These are phyloP conservation scores for Melanerpes aurifrons DNA, from an alignment of 2,113 vertebrate genomes.

Conservation along the genomic window DNA sequence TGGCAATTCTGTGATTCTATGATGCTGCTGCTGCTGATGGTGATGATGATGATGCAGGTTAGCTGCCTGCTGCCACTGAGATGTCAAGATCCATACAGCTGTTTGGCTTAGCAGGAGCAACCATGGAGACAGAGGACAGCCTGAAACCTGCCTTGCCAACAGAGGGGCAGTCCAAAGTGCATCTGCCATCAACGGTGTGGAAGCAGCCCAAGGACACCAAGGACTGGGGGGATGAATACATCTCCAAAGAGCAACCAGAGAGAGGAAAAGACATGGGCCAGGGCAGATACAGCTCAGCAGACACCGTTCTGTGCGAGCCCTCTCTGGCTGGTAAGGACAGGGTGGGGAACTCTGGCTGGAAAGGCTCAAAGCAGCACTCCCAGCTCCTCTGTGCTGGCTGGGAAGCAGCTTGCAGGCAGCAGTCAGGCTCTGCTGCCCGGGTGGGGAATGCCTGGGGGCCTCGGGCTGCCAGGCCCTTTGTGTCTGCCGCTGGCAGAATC, in stretches of 20 bases:
- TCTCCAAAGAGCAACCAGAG: slow-evolving; percentile 80
- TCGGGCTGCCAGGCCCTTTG: neutral
- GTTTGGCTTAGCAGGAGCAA: slow-evolving; percentile 42
- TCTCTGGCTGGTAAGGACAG: slow-evolving; percentile 80
- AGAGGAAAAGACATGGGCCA: slow-evolving; percentile 76
- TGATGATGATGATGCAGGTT: neutral
- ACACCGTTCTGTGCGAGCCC: slow-evolving; percentile 78
- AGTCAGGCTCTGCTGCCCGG: neutral
- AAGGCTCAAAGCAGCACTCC: neutral
- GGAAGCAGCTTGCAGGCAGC: neutral
- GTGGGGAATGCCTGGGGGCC: neutral
- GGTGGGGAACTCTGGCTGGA: neutral
- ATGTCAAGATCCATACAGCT: neutral
- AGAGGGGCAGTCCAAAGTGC: slow-evolving; percentile 73
- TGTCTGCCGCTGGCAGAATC: neutral
- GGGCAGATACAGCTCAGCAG: slow-evolving; percentile 76
- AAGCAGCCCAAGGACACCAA: slow-evolving; percentile 81
- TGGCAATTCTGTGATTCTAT: too few species aligned
- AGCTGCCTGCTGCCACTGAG: neutral
- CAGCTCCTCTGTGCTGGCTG: neutral
- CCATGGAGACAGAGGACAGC: slow-evolving; percentile 70
- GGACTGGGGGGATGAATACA: slow-evolving; percentile 82
- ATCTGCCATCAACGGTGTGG: slow-evolving; percentile 79
- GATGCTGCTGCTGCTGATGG: too few species aligned
- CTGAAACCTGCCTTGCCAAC: slow-evolving; percentile 72